Base-by-base conservation (phyloP, 2,888 invertebrate species). In the Steinernema hermaphroditum region DNA sequence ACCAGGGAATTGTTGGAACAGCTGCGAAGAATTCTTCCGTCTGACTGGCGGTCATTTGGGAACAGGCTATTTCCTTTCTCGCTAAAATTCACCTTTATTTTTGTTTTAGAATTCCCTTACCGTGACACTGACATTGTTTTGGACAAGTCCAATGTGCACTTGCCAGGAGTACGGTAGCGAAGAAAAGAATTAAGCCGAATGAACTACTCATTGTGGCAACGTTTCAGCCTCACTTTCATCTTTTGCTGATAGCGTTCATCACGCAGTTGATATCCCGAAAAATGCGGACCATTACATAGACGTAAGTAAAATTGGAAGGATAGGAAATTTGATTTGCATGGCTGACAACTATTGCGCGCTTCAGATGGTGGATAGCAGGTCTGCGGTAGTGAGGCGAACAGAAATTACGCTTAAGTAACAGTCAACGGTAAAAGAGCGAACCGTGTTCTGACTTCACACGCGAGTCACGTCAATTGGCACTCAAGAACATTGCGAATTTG, bases 401-500 rank as follows among this genome's bases (percentile, higher is more conserved):
- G n/a, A n/a, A n/a, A n/a, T n/a, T n/a, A n/a, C n/a, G n/a, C n/a
- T n/a, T n/a, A n/a, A n/a, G n/a, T n/a, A n/a, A n/a, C n/a, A n/a
- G 37, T 37, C 37, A 37, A 4, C 4, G 37, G 37, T 12, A 37
- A 4, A 62, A 16, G 12, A 34, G 9, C 6, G 46, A 29, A 32
- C 32, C 16, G 62, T 14, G 27, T 29, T 62, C 27, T 32, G 19
- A 16, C n/a, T n/a, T 34, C 32, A 27, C 2, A 27, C 32, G 2
- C 62, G 62, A 29, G 62, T 62, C 29, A 62, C 29, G 62, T 62
- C 62, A 62, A 62, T 62, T 62, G 62, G 8, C 62, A 62, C 62
- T 29, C 16, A 62, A 62, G 62, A 62, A 62, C 62, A 62, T 62
- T 62, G 62, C 29, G 62, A 62, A 62, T 62, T 62, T 34, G 62